Conservation (phyloP, 2,888 invertebrate species). For the Andrena marginata region DNA sequence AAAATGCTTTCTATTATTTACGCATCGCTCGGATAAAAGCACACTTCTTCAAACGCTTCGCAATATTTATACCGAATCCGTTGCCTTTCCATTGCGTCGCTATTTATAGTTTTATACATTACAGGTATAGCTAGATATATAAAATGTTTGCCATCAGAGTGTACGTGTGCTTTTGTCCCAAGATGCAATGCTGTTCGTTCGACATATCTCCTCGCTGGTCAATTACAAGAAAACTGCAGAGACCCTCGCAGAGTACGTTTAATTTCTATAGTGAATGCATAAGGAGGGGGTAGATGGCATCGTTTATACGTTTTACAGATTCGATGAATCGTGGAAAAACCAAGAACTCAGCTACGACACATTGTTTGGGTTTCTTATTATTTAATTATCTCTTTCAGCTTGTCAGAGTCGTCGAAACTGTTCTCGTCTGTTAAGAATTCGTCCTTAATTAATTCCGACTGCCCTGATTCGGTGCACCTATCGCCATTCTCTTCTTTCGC, state of each 20-base stretch:
- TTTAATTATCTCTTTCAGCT: not conserved
- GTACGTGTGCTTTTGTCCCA: no score
- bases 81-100: not conserved
- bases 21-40: not conserved
- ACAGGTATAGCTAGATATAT: no score
- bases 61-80: not conserved
- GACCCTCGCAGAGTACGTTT: not conserved
- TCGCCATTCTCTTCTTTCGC: not conserved
- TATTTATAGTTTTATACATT: not conserved
- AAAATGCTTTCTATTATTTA: not conserved
- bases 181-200: no score
- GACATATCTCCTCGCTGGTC: no score
- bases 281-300: not conserved
- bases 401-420: not conserved
- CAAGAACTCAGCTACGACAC: not conserved
- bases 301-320: slow-evolving; percentile 7
- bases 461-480: rapidly evolving
- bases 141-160: no score
- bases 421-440: not conserved
- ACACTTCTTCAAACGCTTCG: not conserved
- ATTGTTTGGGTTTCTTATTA: not conserved
- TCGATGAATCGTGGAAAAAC: not conserved
- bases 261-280: not conserved
- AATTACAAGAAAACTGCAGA: not conserved
- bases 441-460: not conserved